Conservation (phyloP, 2,113 vertebrate species). For the Nibea albiflora region DNA sequence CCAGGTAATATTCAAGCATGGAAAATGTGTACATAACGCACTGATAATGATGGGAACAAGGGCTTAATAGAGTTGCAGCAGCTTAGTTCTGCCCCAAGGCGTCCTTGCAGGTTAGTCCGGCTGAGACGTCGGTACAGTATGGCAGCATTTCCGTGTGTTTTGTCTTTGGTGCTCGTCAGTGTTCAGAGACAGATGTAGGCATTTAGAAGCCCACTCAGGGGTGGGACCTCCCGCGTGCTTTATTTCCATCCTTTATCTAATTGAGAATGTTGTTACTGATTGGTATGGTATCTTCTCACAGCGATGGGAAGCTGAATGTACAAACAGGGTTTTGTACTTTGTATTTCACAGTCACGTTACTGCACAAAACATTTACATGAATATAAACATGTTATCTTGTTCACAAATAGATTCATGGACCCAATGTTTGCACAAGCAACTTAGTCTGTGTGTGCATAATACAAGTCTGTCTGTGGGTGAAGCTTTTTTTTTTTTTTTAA, state of each 20-base stretch:
- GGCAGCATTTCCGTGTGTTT: neutral
- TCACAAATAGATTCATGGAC: no score
- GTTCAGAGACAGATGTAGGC: neutral
- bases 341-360: neutral
- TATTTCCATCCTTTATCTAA: no score
- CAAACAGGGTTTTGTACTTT: no score
- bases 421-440: no score
- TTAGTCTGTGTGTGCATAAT: no score
- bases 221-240: no score
- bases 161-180: neutral
- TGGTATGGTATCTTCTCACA: neutral
- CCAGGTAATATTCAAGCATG: neutral
- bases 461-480: no score
- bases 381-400: neutral
- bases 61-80: constrained; percentile 1
- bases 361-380: neutral
- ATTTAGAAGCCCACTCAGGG: no score
- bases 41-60: neutral
- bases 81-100: neutral
- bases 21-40: neutral
- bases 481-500: no score
- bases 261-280: no score
- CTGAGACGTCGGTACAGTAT: neutral
- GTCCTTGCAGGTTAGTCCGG: neutral
- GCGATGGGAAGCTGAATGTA: neutral